Base-by-base conservation (phyloP, 2,888 invertebrate species). In the Archaeoteleia sp. region DNA sequence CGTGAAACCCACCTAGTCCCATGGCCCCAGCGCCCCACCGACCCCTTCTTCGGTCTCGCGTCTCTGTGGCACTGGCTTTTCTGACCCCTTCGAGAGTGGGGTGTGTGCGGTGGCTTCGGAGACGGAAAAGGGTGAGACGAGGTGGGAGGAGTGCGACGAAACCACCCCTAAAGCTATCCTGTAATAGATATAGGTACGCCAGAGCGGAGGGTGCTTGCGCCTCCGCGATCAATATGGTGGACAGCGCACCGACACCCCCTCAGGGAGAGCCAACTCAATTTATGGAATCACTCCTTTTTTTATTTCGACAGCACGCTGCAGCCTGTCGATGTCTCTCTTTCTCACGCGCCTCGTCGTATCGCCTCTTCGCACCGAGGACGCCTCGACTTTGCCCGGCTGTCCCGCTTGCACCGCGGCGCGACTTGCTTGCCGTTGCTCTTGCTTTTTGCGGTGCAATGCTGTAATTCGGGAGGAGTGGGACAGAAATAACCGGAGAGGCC, bases 201-300 rank as follows among this genome's bases (percentile, higher is more conserved):
- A 8, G 42, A 20, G 60, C 51, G 48, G 71, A 72, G 76, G 73
- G 73, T 77, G 75, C 74, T 32, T 73, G 74, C 76, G 78, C 78
- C 81, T 82, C 76, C 75, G 70, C 84, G 84, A 84, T 84, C 84
- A 84, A 85, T 85, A 84, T 84, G 84, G 84, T 84, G 83, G 83
- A 84, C 84, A 82, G 82, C 49, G 78, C 78, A 77, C 80, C 79
- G 80, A 81, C 81, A 79, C 79, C 77, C 75, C 74, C 76, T 74
- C 74, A 71, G 77, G 74, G 71, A 74, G 76, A 74, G 71, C 74
- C 78, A 78, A 78, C 77, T 77, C 72, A 77, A 78, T 78, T 79
- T 79, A 75, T 71, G 61, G 68, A 74, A 78, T 67, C 61, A 37
- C 48, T 61, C 25, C 27, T 70, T 63, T 57, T 55, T 63, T 48